Base-by-base conservation (phyloP, 2,797 vertebrate genomes). In the Urosaurus nigricauda region DNA sequence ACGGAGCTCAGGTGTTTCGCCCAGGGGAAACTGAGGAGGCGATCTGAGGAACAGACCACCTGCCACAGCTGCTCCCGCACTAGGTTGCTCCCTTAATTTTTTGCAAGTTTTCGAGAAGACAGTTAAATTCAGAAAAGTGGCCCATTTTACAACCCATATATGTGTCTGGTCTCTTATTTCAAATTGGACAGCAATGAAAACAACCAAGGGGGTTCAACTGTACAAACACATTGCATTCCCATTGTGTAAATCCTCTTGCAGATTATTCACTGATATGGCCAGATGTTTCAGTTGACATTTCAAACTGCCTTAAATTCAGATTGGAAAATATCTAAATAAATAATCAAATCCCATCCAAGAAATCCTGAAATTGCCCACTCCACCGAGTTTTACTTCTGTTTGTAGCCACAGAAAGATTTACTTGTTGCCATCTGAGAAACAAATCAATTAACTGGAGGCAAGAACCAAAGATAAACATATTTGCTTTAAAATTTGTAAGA, bases 401-500 rank as follows among this genome's bases (percentile, higher is more conserved):
- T 68, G 5, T 68, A 32, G 65, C 29, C 68, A 84, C 47, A 82
- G 3, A 65, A 63, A 68, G 32, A 17, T 58, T 3, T 35, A 40
- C 73, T 84, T 60, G 53, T 19, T 73, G 43, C 47, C 51, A 21
- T 47, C 35, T 17, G 70, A 88, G 73, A 68, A 32, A 16, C 19
- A 16, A 77, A 14, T 5, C 47, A 35, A 60, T 37, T 58, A 32
- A 73, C 68, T 43, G 68, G 6, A 85, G 43, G 53, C 77, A 73
- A 80, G 37, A 32, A 56, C 65, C 60, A 47, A 79, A 60, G 65
- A 40, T 53, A 89, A 58, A 58, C 75, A 89, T 79, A 83, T 85
- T 60, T 85, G 77, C 68, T 73, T 80, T 51, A 77, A 56, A 80
- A n/a, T 63, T 5, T 51, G 77, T 63, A 43, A 89, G 77, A 89